Evolutionary conservation across 2,888 invertebrate genomes (phyloP).

Genomic region (Sminthurides aquaticus): DNA sequence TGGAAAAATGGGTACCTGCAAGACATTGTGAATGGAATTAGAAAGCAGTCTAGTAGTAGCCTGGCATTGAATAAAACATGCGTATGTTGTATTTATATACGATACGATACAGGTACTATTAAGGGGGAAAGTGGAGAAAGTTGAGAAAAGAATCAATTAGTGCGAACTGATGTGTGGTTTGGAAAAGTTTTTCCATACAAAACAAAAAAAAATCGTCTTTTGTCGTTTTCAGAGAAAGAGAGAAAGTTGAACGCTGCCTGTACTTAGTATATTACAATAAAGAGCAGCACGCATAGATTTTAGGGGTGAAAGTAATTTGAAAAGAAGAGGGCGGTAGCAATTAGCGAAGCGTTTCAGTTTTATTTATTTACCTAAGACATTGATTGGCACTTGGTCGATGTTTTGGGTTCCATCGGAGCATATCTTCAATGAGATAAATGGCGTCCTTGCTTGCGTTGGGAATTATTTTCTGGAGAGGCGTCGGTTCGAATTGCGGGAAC

Average conservation of each 20-base stretch:
- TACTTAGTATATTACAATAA: too few relatives aligned
- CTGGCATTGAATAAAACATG: not conserved
- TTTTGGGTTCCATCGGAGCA: conserved; percentile 85
- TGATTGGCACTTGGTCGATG: conserved; percentile 86
- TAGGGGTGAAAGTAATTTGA: not conserved
- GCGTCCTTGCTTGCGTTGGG: conserved; percentile 76
- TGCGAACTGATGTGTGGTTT: too few relatives aligned
- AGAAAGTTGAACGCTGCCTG: too few relatives aligned
- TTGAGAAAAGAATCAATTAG: too few relatives aligned
- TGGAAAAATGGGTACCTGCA: conserved; percentile 42
- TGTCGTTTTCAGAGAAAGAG: too few relatives aligned
- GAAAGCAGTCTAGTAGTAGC: too few relatives aligned
- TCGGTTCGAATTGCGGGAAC: conserved; percentile 80
- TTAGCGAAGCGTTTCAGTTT: too few relatives aligned
- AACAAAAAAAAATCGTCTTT: too few relatives aligned
- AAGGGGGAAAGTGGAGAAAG: not conserved
- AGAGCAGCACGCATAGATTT: too few relatives aligned
- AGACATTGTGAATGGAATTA: not conserved
- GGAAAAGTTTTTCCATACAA: too few relatives aligned
- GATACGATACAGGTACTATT: too few relatives aligned
- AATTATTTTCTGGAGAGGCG: conserved; percentile 70
- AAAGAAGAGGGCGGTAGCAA: too few relatives aligned
- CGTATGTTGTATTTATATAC: not conserved
- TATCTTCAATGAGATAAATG: conserved; percentile 71
- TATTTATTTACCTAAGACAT: conserved; percentile 60